Base-by-base conservation (phyloP, 2,113 vertebrate species). In the Carassius gibelio region DNA sequence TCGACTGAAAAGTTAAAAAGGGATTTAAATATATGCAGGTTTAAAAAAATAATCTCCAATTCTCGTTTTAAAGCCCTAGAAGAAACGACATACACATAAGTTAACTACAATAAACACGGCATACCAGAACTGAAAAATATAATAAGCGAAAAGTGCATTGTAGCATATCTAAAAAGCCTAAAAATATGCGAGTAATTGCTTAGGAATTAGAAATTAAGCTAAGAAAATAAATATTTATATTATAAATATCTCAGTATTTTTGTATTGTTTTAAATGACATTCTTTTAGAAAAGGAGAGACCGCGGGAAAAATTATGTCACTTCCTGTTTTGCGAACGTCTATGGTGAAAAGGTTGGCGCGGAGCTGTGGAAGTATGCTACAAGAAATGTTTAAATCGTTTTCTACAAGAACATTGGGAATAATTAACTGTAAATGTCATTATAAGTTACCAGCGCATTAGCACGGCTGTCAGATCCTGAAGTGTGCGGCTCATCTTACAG, bases 261-360 rank as follows among this genome's bases (percentile, higher is more conserved):
- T 52, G 15, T 15, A 15, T 1, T 52, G 14, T 14, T 52, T 52
- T 52, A 15, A 52, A 52, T 52, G 14, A 1, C 50, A 52, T 52
- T 15, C 4, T 61, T 75, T 76, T 45, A 55, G 55, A 9, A 64
- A 42, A 68, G 9, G 82, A 84, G 88, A 92, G 82, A 93, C 91
- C 94, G 94, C 94, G 94, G 93, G 93, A 95, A 95, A 95, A 95
- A 93, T 94, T 91, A 92, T 89, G 88, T 90, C 88, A 94, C 92
- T 94, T 95, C 94, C 94, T 89, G 93, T 93, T 88, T 80, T 80
- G 83, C 75, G 80, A 88, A 23, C 7, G n/a, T 75, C 42, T 26
- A 50, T 87, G 62, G 61, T 55, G 62, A 19, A 19, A 34, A 85
- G 85, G 84, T 94, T 95, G 92, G 94, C 94, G 95, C 94, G 92